Base-by-base conservation (phyloP, 2,113 vertebrate genomes). In the Maccullochella peelii region DNA sequence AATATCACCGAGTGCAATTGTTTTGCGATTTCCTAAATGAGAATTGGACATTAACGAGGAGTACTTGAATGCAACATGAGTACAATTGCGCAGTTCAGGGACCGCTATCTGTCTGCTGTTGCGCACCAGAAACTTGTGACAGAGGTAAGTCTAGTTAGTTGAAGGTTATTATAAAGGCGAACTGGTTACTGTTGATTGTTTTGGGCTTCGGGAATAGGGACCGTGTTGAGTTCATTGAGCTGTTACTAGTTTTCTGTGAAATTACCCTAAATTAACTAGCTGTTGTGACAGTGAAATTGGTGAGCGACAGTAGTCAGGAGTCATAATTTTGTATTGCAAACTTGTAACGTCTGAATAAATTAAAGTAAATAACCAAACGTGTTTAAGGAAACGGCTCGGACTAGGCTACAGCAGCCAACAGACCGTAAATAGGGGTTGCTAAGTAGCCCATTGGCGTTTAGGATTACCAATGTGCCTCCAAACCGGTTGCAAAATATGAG, bases 41-140 rank as follows among this genome's bases (percentile, higher is more conserved):
- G 16, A n/a, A 2, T 0, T 0, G 0, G 4, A 27, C n/a, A 70
- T 80, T 33, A 70, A 73, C 86, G 71, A 85, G 63, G 36, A 0
- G 42, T 27, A 42, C 50, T 0, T 88, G 84, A 92, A 92, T 18
- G 87, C 57, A 77, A 44, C 88, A 79, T 49, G 30, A 79, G n/a
- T 58, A 70, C 38, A 73, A 70, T 10, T 80, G 69, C 86, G 71
- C 74, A 88, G 73, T 82, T 82, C 67, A 80, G 18, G 58, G 49
- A 49, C 84, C 2, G 1, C 27, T 58, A 38, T 20, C 16, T 25
- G 25, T 2, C 0, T 42, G 33, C 9, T 68, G 66, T 8, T 50
- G 40, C 10, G 73, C 59, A 40, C 33, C 58, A 0, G 3, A 74
- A n/a, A 59, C 25, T 66, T 72, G 40, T 54, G 50, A n/a, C 36